phyloP scores from a whole-genome alignment of 2,113 vertebrate species.

The Festucalex cinctus region DNA sequence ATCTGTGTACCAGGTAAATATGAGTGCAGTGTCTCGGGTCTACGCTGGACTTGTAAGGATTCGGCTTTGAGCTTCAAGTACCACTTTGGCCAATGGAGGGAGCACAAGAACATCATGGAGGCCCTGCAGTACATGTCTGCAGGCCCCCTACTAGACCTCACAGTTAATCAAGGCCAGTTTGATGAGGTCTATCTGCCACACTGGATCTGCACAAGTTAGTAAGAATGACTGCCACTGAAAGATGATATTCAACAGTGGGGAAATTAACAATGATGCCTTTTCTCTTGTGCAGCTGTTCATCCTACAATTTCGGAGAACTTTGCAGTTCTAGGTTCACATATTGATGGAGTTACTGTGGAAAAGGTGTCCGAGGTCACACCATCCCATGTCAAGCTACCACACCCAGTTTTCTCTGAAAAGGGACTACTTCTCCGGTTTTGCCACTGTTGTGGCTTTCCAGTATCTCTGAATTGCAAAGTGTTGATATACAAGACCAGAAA shows the following conservation, averaged over 20 bases:
- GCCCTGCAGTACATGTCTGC: neutral
- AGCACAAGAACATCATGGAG: neutral
- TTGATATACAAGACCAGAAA: conserved; percentile 18
- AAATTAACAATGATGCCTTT: neutral
- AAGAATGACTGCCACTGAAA: neutral
- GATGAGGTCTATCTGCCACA: conserved; percentile 9
- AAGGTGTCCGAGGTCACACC: neutral
- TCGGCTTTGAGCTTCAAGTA: conserved; percentile 1
- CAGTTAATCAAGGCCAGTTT: neutral
- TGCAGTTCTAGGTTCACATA: conserved; percentile 5
- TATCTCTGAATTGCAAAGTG: neutral
- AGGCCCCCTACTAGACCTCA: conserved; percentile 5
- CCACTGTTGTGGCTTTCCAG: neutral
- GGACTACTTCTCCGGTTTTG: neutral
- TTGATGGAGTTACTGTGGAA: conserved; percentile 8
- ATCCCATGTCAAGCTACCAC: conserved; percentile 1
- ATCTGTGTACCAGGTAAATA: neutral
- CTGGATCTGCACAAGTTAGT: conserved; percentile 5
- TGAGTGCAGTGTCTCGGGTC: conserved; percentile 7
- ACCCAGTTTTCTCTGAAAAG: conserved; percentile 4
- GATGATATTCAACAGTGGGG: neutral
- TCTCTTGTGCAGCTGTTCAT: neutral
- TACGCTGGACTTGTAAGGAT: conserved; percentile 1
- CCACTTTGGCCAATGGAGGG: conserved; percentile 2
- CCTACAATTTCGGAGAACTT: neutral